These are phyloP conservation scores for Salminus brasiliensis DNA, from an alignment of 2,113 vertebrate species.

Conservation along the genomic window DNA sequence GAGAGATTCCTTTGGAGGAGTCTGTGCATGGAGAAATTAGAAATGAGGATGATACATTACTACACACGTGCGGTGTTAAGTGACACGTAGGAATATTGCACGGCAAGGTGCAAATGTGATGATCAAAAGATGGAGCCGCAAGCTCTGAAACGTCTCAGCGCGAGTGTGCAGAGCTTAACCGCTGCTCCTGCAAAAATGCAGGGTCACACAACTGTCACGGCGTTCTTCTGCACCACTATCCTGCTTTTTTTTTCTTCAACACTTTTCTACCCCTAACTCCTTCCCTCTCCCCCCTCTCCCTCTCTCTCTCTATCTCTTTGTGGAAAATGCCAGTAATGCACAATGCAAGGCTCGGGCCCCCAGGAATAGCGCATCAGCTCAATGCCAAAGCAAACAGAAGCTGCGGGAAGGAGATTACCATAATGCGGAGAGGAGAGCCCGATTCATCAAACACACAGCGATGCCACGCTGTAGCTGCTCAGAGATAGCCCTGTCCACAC, in stretches of 20 bases:
- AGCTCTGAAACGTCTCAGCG: neutral
- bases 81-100: neutral
- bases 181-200: neutral
- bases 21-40: slow-evolving; percentile 49
- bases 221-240: neutral
- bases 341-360: slow-evolving; percentile 56
- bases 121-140: slow-evolving; percentile 16
- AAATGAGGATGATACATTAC: slow-evolving; percentile 30
- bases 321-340: slow-evolving; percentile 53
- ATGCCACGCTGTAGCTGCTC: neutral
- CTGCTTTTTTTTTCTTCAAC: neutral
- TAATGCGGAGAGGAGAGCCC: slow-evolving; percentile 51
- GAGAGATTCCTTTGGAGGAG: slow-evolving; percentile 43
- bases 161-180: neutral
- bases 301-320: slow-evolving; percentile 28
- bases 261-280: neutral
- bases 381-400: slow-evolving; percentile 43
- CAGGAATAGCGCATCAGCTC: slow-evolving; percentile 59
- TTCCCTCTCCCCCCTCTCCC: neutral
- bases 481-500: neutral
- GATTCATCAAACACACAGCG: slow-evolving; percentile 55
- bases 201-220: neutral
- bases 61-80: neutral
- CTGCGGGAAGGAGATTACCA: slow-evolving; percentile 60
- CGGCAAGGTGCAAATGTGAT: neutral